Evolutionary conservation across 2,888 invertebrate species (phyloP), one percentile per base, ranked within the genome.

Genomic region (Plagodis pulveraria): DNA sequence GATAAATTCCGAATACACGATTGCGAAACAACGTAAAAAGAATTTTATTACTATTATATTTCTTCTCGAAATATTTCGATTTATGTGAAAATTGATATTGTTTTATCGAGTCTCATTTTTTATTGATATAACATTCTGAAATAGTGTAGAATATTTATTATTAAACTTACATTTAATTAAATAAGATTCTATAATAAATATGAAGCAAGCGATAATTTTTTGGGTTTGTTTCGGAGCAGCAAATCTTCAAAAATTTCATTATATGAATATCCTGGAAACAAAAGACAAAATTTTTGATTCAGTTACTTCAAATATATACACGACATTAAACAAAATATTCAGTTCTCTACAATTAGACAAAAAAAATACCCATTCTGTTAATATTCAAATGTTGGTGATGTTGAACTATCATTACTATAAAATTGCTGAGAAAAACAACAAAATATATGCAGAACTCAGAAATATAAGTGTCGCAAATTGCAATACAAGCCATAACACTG

Each of bases 391-490:
- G 5, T 60, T 81, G 12, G 50, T 78, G 38, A 62, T 58, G 34
- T 76, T 80, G 70, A 76, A 80, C 60, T 67, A 66, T 44, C 67
- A 77, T 54, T 68, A 81, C 38, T 72, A 67, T 33, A 70, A 62
- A 12, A 66, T 77, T 44, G 68, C 74, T 0, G 70, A 71, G 45
- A 73, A 69, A 41, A 73, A 74, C 49, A 71, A 63, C 58, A 64
- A 71, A 55, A 46, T 60, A 4, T 76, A 70, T 55, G 57, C 66
- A 45, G 60, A 70, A 42, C 53, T 76, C 0, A 57, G 36, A 65
- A 72, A 73, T 11, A 46, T 55, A 47, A 68, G 55, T 32, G 53
- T 43, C 50, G 6, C 41, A n/a, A n/a, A 57, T 34, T 35, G 41
- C 44, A 36, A 48, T 47, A 68, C 56, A 50, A 63, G 56, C 50